Conservation (phyloP, 2,113 vertebrate species). For the Himantopus leucocephalus region DNA sequence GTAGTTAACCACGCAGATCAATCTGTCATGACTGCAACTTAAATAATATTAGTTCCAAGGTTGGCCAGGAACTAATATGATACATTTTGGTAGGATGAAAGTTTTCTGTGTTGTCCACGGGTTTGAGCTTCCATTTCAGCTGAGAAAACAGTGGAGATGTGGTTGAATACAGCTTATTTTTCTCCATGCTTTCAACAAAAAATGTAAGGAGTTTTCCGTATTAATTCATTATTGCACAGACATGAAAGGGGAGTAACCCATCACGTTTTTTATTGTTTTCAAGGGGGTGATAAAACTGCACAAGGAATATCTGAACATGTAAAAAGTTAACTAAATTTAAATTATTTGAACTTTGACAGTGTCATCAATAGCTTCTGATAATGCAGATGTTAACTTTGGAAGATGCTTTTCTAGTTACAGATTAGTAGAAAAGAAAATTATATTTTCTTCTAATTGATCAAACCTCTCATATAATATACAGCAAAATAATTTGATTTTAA, state of each 20-base stretch:
- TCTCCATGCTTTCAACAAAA: neutral
- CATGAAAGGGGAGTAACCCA: neutral
- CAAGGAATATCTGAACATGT: neutral
- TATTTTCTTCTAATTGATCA: neutral
- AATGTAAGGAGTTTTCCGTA: neutral
- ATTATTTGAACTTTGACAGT: neutral
- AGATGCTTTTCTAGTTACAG: neutral
- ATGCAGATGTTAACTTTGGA: neutral
- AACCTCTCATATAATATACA: neutral
- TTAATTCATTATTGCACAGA: neutral
- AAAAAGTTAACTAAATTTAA: neutral
- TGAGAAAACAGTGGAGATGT: neutral
- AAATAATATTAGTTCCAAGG: neutral
- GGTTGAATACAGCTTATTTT: neutral
- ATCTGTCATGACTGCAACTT: neutral
- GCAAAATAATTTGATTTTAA: neutral
- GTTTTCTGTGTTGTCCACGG: neutral
- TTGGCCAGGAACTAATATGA: neutral
- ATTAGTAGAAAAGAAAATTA: neutral
- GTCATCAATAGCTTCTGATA: neutral
- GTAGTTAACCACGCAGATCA: neutral
- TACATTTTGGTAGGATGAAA: neutral
- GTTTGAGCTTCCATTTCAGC: neutral
- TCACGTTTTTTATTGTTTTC: neutral
- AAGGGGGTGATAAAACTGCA: neutral